These are phyloP conservation scores for Ceyx melanurus DNA, from an alignment of 2,113 vertebrate species.

Conservation along the genomic window DNA sequence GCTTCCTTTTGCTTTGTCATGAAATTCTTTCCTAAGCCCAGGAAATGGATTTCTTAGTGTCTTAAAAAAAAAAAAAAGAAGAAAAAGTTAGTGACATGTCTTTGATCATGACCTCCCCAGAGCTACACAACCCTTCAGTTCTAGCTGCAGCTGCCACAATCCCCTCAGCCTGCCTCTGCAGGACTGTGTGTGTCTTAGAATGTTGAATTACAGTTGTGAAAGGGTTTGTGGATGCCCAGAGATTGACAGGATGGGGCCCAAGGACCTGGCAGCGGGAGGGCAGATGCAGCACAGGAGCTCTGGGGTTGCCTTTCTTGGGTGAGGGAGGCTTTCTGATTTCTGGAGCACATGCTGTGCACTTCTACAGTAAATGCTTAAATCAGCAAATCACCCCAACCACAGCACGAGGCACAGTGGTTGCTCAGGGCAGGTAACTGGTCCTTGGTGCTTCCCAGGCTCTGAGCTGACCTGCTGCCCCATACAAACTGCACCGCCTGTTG, in stretches of 20 bases:
- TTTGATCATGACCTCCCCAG: not conserved
- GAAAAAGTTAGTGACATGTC: not conserved
- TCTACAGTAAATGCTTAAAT: not conserved
- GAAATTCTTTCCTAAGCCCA: not conserved
- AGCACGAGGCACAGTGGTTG: rapidly evolving
- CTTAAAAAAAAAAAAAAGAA: too few species aligned
- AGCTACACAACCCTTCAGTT: not conserved
- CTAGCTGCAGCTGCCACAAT: not conserved
- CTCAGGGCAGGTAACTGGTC: too few species aligned
- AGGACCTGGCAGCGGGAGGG: not conserved
- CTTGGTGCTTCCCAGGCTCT: not conserved
- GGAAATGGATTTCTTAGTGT: not conserved
- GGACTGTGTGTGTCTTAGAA: not conserved
- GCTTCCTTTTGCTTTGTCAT: not conserved
- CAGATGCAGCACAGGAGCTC: not conserved
- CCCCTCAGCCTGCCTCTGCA: not conserved
- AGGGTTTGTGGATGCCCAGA: not conserved
- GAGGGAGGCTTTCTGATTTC: not conserved
- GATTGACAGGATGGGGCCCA: not conserved
- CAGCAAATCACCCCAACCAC: too few species aligned
- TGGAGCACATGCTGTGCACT: not conserved
- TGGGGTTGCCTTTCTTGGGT: not conserved
- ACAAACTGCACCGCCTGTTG: not conserved
- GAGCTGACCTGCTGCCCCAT: not conserved
- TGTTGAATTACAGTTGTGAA: not conserved